A percentile compares a stretch with the other conserved stretches of the same genome.
These are phyloP conservation scores for Alauda arvensis DNA, from an alignment of 2,797 vertebrate genomes.

Conservation along the genomic window DNA sequence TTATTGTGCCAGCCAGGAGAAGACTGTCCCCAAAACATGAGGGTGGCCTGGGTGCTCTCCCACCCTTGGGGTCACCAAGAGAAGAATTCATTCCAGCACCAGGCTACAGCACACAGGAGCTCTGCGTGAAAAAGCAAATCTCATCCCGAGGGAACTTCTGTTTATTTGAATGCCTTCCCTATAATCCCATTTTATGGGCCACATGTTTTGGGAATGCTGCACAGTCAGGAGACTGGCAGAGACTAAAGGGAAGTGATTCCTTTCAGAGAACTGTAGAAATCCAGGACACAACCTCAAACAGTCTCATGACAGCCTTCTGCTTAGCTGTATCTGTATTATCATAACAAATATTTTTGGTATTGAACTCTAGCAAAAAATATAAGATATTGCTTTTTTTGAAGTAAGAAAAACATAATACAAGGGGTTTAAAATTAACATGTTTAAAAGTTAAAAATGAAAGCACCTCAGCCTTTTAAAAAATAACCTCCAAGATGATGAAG, in stretches of 20 bases:
- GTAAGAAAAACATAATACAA: background rate
- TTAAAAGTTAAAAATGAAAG: background rate
- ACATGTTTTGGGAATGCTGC: constrained; percentile 10
- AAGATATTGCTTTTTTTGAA: background rate
- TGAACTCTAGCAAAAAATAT: background rate
- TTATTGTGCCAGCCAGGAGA: background rate
- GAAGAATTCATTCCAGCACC: fast-evolving
- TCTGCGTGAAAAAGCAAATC: background rate
- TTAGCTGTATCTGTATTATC: background rate
- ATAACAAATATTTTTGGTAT: background rate
- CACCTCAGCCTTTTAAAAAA: background rate
- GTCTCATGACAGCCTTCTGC: background rate
- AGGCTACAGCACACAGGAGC: background rate
- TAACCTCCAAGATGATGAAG: background rate
- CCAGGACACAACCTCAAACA: background rate
- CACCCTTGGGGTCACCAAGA: background rate
- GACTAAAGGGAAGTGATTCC: background rate
- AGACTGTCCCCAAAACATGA: background rate
- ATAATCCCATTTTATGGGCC: constrained; percentile 34
- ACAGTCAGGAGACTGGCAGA: background rate
- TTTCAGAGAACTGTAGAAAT: background rate
- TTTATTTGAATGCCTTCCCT: constrained; percentile 21
- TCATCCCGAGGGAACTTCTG: background rate
- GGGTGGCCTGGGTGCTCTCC: background rate
- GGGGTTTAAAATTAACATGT: background rate